Evolutionary conservation across 2,888 invertebrate genomes (phyloP), one percentile per base, ranked within the genome.

Genomic region (Lasiommata megera): DNA sequence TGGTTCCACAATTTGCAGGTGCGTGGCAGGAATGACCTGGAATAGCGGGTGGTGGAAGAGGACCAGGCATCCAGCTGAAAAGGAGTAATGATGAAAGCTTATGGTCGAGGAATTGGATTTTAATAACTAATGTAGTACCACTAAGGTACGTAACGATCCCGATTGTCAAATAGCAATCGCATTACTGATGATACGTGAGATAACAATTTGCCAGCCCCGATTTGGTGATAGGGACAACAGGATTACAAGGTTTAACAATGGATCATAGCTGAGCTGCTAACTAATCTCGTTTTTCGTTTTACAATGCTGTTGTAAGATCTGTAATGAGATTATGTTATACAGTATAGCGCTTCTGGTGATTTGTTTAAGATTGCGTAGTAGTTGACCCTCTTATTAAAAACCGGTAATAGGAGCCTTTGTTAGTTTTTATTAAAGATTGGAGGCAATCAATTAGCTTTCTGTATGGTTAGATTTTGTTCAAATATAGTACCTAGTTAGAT

Each of bases 251-350:
- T 58, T 66, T 73, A 68, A 84, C 84, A 85, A 84, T 77, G 68
- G 80, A 78, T 79, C 71, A 76, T 69, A 72, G 71, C 69, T 65
- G 68, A 67, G 76, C 72, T 64, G 67, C 67, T 74, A 76, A 74
- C 63, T 83, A 81, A 85, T 86, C 82, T 85, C 77, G 62, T 83
- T 83, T 84, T 79, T 80, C 77, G 74, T 67, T 70, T 68, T 71
- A 60, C 55, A 60, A 60, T 50, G 17, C 7, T 43, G 17, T 53
- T 71, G 76, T 73, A 76, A 77, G 61, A 65, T 56, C 23, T 69
- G 72, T 87, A 85, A 88, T 71, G 78, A 80, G 88, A 87, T 88
- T 87, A 87, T 78, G 70, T n/a, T n/a, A n/a, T 68, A 69, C 67
- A 60, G 58, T 60, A 12, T 46, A 56, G 56, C 64, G 64, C 69